Percentiles rank a stretch among this genome's conserved stretches.
Conservation (phyloP, 2,888 invertebrate genomes). For the Dicyrtomina minuta region DNA sequence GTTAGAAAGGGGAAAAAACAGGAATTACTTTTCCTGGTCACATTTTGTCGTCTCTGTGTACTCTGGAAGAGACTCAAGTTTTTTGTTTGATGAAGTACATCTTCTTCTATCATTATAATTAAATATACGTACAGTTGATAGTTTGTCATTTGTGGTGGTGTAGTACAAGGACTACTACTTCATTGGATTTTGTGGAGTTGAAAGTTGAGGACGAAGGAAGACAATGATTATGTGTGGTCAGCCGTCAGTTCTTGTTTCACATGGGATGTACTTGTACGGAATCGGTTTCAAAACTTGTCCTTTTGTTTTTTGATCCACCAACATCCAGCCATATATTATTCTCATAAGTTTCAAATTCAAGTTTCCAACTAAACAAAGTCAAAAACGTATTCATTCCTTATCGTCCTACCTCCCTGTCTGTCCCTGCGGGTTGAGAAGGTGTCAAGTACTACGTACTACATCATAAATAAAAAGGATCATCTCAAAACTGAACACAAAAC, state of each 20-base stretch:
- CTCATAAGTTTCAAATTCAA: no score
- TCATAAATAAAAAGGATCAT: no score
- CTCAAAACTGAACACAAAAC: background rate
- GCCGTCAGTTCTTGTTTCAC: background rate
- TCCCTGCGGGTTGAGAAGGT: no score
- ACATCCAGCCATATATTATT: no score
- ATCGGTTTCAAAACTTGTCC: background rate
- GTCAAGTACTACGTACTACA: no score
- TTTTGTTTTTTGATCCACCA: background rate
- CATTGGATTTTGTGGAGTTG: no score
- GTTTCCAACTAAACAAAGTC: background rate
- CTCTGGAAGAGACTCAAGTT: no score
- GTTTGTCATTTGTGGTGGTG: background rate
- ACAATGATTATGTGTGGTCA: constrained; percentile 11
- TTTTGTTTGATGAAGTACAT: no score
- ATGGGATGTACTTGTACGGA: constrained; percentile 17
- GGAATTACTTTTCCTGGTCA: constrained; percentile 18
- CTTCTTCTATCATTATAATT: no score
- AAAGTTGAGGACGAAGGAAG: background rate
- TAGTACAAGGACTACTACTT: no score
- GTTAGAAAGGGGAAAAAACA: constrained; percentile 17
- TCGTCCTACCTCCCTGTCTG: no score
- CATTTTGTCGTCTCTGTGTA: no score
- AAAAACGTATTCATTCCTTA: background rate
- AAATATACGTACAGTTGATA: background rate